Conservation (phyloP, 2,797 vertebrate species). For the Pogonophryne albipinna region DNA sequence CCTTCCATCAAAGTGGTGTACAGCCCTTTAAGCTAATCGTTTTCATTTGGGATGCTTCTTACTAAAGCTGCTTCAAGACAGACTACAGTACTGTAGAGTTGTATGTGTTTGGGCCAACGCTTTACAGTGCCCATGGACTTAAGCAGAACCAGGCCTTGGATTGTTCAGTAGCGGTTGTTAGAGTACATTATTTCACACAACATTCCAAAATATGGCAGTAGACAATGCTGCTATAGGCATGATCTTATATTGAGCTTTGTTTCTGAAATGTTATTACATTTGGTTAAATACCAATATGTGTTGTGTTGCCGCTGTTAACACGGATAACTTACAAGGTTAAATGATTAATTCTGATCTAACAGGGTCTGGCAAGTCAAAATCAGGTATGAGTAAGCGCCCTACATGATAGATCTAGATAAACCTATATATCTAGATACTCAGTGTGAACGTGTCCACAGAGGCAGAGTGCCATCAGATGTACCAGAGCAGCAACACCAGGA, state of each 20-base stretch:
- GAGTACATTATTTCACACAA: background rate
- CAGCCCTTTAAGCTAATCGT: constrained; percentile 65
- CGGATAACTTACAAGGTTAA: background rate
- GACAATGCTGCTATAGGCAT: background rate
- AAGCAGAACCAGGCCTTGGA: background rate
- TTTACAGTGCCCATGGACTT: background rate
- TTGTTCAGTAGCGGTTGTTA: background rate
- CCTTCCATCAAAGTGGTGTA: constrained; percentile 71
- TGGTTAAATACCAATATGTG: too few relatives aligned
- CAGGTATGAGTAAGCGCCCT: background rate
- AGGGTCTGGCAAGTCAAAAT: background rate
- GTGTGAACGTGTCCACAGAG: constrained; percentile 27
- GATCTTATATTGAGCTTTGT: background rate
- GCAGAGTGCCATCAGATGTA: constrained; percentile 23
- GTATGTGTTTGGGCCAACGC: background rate
- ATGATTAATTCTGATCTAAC: constrained; percentile 7
- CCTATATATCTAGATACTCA: background rate
- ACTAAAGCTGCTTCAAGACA: constrained; percentile 28
- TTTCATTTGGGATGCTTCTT: constrained; percentile 52
- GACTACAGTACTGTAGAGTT: constrained; percentile 41
- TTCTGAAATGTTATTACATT: too few relatives aligned
- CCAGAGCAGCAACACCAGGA: constrained; percentile 80
- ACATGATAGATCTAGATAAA: background rate
- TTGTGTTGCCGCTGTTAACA: background rate
- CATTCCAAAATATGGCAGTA: background rate